Base-by-base conservation (phyloP, 2,797 vertebrate species). In the Rhinoraja longicauda region DNA sequence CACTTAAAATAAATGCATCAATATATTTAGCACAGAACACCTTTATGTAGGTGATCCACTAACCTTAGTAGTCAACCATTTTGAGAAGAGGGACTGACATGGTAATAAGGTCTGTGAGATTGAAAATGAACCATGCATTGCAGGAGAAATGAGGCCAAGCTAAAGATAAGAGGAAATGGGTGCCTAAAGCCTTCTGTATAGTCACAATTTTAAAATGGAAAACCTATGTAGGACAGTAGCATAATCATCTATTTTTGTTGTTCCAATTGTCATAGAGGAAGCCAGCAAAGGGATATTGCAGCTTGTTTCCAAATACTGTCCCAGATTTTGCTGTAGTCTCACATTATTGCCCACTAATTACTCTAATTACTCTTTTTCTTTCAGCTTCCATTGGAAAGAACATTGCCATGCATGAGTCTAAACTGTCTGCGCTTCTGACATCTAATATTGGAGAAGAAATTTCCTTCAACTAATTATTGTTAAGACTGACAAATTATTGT, bases 41-140 rank as follows among this genome's bases (percentile, higher is more conserved):
- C 84, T 88, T 67, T 88, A 88, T 88, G n/a, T 88, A 88, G 84
- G 84, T 88, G 84, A 88, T 88, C 84, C 62, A 88, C 84, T 88
- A 88, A 88, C 84, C 84, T 88, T 64, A 36, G 82, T 19, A 21
- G 59, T 67, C 84, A 88, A 88, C 84, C 84, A 88, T 88, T 88
- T 88, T 88, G 62, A 62, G 84, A n/a, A 67, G 84, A 88, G 59
- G n/a, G 84, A 88, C 17, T 67, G 62, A 88, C 84, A 24, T 67
- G 62, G n/a, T 67, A 36, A 88, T 88, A 88, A 88, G 59, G 59
- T 64, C 62, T 88, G 59, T 67, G 59, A 67, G 84, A 88, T 62
- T 67, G 62, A 67, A 67, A 88, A 36, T 24, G 84, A 67, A 88
- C 59, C n/a, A 88, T 36, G n/a, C 62, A 88, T 6, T 36, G 59